These are phyloP conservation scores for Caranx melampygus DNA, from an alignment of 2,113 vertebrate genomes.

Conservation along the genomic window DNA sequence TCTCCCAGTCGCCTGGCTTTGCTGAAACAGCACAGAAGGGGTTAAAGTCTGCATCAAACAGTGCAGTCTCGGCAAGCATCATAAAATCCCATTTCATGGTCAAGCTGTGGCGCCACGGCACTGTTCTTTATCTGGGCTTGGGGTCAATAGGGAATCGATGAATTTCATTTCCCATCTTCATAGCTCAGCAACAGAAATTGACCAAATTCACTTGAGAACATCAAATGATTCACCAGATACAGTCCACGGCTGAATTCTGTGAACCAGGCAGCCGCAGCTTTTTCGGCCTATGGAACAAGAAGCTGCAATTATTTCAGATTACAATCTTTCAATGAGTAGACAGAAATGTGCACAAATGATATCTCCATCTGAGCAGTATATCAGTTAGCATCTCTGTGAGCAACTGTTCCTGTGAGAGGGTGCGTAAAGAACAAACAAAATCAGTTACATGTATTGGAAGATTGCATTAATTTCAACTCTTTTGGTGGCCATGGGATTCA, in stretches of 20 bases:
- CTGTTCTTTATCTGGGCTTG: slow-evolving; percentile 19
- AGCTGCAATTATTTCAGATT: neutral
- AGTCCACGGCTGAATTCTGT: neutral
- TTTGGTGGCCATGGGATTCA: neutral
- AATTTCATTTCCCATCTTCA: slow-evolving; percentile 64
- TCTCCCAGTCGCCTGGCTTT: neutral
- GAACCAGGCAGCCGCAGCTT: neutral
- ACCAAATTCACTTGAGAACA: slow-evolving; percentile 29
- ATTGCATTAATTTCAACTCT: neutral
- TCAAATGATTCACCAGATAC: neutral
- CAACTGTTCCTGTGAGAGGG: neutral
- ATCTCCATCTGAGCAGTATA: neutral
- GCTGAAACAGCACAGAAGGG: neutral
- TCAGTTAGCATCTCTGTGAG: neutral
- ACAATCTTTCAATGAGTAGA: slow-evolving; percentile 2
- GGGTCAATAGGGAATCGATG: slow-evolving; percentile 63
- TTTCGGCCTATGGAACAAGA: neutral
- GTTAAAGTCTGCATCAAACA: slow-evolving; percentile 33
- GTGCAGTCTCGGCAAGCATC: neutral
- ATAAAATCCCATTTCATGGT: slow-evolving; percentile 61
- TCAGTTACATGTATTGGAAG: neutral
- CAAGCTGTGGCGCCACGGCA: slow-evolving; percentile 23
- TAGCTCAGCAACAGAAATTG: slow-evolving; percentile 35
- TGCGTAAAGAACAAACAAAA: neutral
- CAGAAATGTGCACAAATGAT: neutral